Evolutionary conservation across 2,113 vertebrate genomes (phyloP).

Genomic region (Mellivora capensis): DNA sequence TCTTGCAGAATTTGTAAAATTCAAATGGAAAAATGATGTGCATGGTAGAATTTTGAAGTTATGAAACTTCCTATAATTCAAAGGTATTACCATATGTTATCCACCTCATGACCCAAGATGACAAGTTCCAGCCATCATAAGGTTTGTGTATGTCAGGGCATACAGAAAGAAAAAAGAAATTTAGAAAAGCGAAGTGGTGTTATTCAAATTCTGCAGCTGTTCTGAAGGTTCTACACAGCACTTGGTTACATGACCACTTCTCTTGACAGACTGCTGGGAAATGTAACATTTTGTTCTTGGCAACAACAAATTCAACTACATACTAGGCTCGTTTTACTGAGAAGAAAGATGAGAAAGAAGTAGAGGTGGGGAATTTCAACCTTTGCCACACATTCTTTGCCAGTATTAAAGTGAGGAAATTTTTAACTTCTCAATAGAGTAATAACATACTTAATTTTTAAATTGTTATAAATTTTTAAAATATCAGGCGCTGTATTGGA

Average conservation of each 20-base stretch:
- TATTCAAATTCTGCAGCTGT: neutral
- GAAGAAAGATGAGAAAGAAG: neutral
- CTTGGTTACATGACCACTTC: neutral
- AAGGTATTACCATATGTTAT: neutral
- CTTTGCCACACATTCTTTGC: neutral
- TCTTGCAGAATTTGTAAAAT: neutral
- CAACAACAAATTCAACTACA: neutral
- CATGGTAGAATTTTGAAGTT: neutral
- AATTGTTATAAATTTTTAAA: constrained; percentile 1
- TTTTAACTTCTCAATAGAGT: neutral
- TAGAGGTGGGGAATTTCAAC: neutral
- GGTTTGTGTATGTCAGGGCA: neutral
- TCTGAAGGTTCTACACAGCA: neutral
- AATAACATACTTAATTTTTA: neutral
- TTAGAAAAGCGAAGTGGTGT: neutral
- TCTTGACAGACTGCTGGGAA: neutral
- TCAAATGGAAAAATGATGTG: neutral
- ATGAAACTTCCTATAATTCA: neutral
- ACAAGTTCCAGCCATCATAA: neutral
- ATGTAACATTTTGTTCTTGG: neutral
- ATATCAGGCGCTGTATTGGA: too few relatives aligned
- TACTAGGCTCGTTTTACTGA: neutral
- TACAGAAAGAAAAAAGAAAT: neutral
- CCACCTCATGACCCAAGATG: neutral
- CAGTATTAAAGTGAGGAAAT: neutral